A percentile compares a stretch with the other conserved stretches of the same genome.
phyloP scores from a whole-genome alignment of 2,797 vertebrate genomes.

The Sus cebifrons region DNA sequence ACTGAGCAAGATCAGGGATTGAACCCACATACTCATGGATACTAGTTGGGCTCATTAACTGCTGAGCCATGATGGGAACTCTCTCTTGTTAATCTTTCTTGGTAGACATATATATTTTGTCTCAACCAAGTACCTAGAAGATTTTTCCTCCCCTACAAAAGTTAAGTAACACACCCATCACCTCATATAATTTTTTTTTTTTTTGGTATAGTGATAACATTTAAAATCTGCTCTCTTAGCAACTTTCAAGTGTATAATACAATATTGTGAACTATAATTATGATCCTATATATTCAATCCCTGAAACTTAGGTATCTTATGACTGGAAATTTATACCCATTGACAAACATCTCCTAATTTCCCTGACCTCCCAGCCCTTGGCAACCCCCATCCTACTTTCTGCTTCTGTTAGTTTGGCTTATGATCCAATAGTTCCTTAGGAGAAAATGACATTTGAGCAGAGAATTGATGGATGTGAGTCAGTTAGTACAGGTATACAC shows the following conservation, averaged over 20 bases:
- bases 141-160: background rate
- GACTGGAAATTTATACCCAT: background rate
- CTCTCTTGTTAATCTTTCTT: background rate
- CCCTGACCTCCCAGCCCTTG: background rate
- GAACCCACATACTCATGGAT: too few relatives aligned
- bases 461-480: background rate
- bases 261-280: background rate
- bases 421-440: background rate
- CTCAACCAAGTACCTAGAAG: background rate
- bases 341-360: background rate
- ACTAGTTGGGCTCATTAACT: too few relatives aligned
- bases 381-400: background rate
- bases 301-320: background rate
- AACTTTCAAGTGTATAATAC: background rate
- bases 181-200: background rate
- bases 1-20: too few relatives aligned
- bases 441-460: background rate
- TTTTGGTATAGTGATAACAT: background rate
- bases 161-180: background rate
- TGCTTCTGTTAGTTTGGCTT: background rate
- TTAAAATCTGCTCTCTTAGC: background rate
- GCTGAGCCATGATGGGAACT: background rate
- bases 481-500: background rate
- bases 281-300: background rate
- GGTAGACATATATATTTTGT: background rate